Evolutionary conservation across 2,888 invertebrate species (phyloP), one percentile per base, ranked within the genome.

Genomic region (Eretmocerus hayati): DNA sequence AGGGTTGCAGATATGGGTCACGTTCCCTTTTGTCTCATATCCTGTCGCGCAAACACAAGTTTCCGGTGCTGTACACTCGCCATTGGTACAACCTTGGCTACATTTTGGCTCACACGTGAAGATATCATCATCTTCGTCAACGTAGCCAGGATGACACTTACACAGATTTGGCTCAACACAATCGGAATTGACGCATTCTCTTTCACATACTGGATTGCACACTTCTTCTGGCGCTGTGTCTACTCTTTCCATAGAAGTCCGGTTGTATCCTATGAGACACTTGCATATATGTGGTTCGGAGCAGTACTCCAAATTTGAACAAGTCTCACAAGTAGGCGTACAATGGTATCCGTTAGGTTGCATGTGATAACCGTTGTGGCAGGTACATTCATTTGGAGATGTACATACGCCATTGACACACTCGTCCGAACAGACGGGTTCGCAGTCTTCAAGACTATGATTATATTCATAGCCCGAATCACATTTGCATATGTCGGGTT

Each of bases 201-300:
- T 64, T 11, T 64, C 62, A 45, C 53, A 63, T 3, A 62, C 55
- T 2, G 76, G 65, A 0, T 61, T 53, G 46, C 75, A 75, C 48
- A 62, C 69, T 15, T 20, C 44, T 9, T 6, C 35, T n/a, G 15
- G 2, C 4, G 3, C 13, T 35, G 35, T 33, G 40, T 40, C 49
- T 13, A 39, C 11, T n/a, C 47, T 54, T 1, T 44, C 32, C 15
- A 51, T 16, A 23, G 39, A 68, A 58, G 80, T 78, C 57, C 81
- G 82, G 50, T 74, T 65, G 63, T 74, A 87, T 5, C 86, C 86
- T 1, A 77, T 74, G 56, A 81, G 79, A 61, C 87, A 87, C 53
- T 82, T 75, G 62, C 87, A 87, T 60, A 83, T 78, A 67, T 84
- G 81, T 0, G 86, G 86, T 0, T 79, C 79, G 0, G 81, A 78